A percentile compares a stretch with the other conserved stretches of the same genome.
These are phyloP conservation scores for Drosophila anomelani DNA, from an alignment of 2,888 invertebrate genomes.

Conservation along the genomic window DNA sequence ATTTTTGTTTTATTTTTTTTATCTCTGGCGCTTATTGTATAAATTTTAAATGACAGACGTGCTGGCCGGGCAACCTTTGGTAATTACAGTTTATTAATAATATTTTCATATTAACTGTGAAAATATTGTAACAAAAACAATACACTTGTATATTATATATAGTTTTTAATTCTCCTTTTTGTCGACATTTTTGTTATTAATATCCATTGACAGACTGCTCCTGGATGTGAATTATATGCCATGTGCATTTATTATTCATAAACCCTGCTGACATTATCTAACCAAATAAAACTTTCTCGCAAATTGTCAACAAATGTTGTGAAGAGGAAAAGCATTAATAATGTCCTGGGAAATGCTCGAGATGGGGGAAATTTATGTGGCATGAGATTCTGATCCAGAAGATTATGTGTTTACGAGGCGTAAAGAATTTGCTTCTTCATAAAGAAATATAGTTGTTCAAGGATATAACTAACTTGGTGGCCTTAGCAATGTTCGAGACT, in stretches of 20 bases:
- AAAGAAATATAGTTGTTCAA: neutral
- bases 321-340: constrained; percentile 3
- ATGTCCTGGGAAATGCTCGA: neutral
- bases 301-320: constrained; percentile 21
- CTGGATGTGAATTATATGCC: constrained; percentile 21
- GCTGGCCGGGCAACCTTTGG: constrained; percentile 15
- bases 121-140: constrained; percentile 30
- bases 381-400: constrained; percentile 1
- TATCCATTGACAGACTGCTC: constrained; percentile 46
- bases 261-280: constrained; percentile 56
- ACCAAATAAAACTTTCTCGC: constrained; percentile 35
- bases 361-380: neutral
- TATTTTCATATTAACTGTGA: constrained; percentile 42
- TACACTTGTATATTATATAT: neutral
- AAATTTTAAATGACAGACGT: constrained; percentile 23
- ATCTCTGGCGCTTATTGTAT: constrained; percentile 18
- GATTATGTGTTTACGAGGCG: neutral
- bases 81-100: constrained; percentile 48
- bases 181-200: constrained; percentile 57
- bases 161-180: constrained; percentile 11
- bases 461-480: neutral
- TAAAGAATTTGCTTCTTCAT: too few relatives aligned
- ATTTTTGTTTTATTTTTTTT: constrained; percentile 13
- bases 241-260: constrained; percentile 33
- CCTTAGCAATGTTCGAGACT: neutral